Percentiles rank a stretch among this genome's conserved stretches.
These are phyloP conservation scores for Caenorhabditis plicata DNA, from an alignment of 2,888 invertebrate genomes.

Conservation along the genomic window DNA sequence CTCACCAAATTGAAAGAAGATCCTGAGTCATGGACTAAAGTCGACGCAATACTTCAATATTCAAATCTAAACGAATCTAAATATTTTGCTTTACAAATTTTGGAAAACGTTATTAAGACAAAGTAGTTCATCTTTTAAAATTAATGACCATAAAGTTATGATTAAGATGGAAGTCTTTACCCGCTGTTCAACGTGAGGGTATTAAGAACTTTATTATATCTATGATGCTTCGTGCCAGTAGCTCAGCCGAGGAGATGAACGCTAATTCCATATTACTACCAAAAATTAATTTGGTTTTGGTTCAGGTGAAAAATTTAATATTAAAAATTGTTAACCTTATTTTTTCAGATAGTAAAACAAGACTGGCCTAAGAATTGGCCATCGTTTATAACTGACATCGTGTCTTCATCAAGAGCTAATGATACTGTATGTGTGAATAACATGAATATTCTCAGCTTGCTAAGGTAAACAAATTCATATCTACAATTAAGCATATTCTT, in stretches of 20 bases:
- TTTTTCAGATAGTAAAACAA: constrained; percentile 86
- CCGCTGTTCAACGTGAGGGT: constrained; percentile 96
- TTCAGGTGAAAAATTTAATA: constrained; percentile 74
- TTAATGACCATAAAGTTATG: not conserved
- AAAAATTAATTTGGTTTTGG: constrained; percentile 96
- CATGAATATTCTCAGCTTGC: constrained; percentile 93
- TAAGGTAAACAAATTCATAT: constrained; percentile 70
- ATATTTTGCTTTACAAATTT: constrained; percentile 97
- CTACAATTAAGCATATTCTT: constrained; percentile 4
- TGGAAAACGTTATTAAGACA: constrained; percentile 97
- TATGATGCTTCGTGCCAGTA: constrained; percentile 95
- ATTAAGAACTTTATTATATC: constrained; percentile 99
- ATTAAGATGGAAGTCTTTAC: constrained; percentile 86
- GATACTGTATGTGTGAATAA: constrained; percentile 99
- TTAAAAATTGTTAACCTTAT: not conserved
- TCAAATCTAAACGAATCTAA: constrained; percentile 95
- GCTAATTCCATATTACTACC: constrained; percentile 92
- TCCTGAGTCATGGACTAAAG: constrained; percentile 78
- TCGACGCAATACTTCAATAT: constrained; percentile 96
- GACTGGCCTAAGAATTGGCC: constrained; percentile 99
- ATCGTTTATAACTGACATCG: constrained; percentile 96
- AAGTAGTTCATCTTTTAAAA: constrained; percentile 67
- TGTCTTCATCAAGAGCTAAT: constrained; percentile 97
- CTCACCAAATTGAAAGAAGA: constrained; percentile 71
- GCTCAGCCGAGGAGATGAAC: constrained; percentile 84